Base-by-base conservation (phyloP, 2,888 invertebrate genomes). In the Didymodactylos carnosus region DNA sequence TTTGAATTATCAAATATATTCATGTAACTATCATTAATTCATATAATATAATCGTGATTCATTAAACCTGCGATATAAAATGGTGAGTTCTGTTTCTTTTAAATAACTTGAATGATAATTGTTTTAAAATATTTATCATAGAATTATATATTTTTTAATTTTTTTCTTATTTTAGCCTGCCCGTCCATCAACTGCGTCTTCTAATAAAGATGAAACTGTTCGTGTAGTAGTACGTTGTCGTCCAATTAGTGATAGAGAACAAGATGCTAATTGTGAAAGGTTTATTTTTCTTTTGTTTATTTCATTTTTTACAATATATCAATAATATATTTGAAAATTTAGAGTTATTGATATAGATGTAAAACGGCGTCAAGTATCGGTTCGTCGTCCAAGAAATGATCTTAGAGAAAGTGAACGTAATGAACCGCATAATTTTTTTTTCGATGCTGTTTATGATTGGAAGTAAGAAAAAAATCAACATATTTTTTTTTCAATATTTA, bases 221-320 rank as follows among this genome's bases (percentile, higher is more conserved):
- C 89, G 89, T 84, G 91, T 91, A 72, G 89, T 91, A 75, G 90
- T 90, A 77, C 84, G 91, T 85, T 92, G 91, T 86, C 88, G 92
- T 71, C 92, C 92, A 35, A 88, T 91, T 87, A 91, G 90, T 84
- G 86, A 86, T 76, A 87, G 88, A 77, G 92, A 92, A 84, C 86
- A 85, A 71, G 86, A 86, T 71, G 82, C 88, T 76, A 87, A 88
- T 77, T 89, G 89, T 82, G 86, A 88, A 83, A 87, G 62, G 62
- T 62, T 70, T n/a, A 6, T 39, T n/a, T 39, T 39, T 2, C 5
- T 6, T 13, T 62, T 29, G 10, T 69, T 16, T 40, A 10, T 0
- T 25, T 8, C 2, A 69, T 69, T 14, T 23, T 27, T 69, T 39
- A 29, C 39, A 11, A 35, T 5, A 3, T n/a, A 23, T 25, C 1